Conservation (phyloP, 2,888 invertebrate species). For the Microctonus brassicae region DNA sequence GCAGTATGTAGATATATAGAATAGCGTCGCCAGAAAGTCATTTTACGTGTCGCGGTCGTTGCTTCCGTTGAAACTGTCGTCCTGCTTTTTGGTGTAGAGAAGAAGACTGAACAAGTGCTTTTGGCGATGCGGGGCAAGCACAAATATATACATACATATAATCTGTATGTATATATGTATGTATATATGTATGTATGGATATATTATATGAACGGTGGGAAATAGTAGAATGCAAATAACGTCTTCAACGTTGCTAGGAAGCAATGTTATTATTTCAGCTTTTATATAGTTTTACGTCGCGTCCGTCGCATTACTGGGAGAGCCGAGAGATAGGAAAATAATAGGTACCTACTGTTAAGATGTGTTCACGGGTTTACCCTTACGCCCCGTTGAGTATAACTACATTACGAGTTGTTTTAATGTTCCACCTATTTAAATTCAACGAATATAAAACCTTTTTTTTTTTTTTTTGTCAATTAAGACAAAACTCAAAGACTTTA, state of each 20-base stretch:
- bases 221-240: conserved; percentile 28
- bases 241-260: conserved; percentile 10
- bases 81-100: not conserved
- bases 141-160: not conserved
- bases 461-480: conserved; percentile 66
- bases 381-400: conserved; percentile 2
- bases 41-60: conserved; percentile 39
- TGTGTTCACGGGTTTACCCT: conserved; percentile 15
- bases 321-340: conserved; percentile 12
- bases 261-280: conserved; percentile 30
- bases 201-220: conserved; percentile 1
- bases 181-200: too few relatives aligned
- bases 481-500: conserved; percentile 49
- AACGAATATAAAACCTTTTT: conserved; percentile 16
- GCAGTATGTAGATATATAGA: not conserved
- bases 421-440: conserved; percentile 41
- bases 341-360: not conserved
- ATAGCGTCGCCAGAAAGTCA: conserved; percentile 35
- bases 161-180: too few relatives aligned
- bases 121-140: not conserved
- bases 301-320: conserved; percentile 22
- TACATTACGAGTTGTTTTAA: conserved; percentile 57
- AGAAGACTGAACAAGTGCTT: conserved; percentile 15
- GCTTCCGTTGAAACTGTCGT: conserved; percentile 32
- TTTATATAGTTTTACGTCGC: conserved; percentile 19